phyloP scores from a whole-genome alignment of 2,888 invertebrate species.

The Netelia melanura region DNA sequence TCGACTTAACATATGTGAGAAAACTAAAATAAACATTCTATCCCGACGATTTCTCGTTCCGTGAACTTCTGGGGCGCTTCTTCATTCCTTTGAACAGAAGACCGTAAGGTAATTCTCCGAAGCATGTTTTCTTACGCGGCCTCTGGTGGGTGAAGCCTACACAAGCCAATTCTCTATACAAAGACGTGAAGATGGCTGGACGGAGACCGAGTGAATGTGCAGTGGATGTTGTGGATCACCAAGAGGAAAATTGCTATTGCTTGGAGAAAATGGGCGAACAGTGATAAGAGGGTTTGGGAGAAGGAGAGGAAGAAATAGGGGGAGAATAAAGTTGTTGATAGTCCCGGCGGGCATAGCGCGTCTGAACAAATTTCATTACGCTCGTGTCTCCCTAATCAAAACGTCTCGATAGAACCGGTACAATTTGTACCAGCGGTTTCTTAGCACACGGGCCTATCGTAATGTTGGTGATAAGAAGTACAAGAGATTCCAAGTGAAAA shows the following conservation, averaged over 20 bases:
- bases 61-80: constrained; percentile 21
- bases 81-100: constrained; percentile 37
- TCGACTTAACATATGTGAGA: not conserved
- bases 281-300: not conserved
- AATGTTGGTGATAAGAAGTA: not conserved
- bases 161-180: constrained; percentile 27
- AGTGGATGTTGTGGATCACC: constrained; percentile 42
- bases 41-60: not conserved
- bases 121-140: constrained; percentile 37
- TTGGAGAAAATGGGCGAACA: constrained; percentile 34
- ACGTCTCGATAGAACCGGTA: constrained; percentile 40
- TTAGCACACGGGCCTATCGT: not conserved
- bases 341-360: constrained; percentile 34
- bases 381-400: constrained; percentile 56
- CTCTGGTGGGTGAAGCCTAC: not conserved
- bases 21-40: constrained; percentile 2
- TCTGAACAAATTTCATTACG: constrained; percentile 63
- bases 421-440: constrained; percentile 42
- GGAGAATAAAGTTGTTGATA: constrained; percentile 46
- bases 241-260: constrained; percentile 61
- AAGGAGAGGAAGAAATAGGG: no score
- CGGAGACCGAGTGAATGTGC: constrained; percentile 3
- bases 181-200: not conserved
- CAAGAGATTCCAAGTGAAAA: no score
- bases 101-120: constrained; percentile 47